Conservation (phyloP, 2,888 invertebrate genomes). For the Sesia bembeciformis region DNA sequence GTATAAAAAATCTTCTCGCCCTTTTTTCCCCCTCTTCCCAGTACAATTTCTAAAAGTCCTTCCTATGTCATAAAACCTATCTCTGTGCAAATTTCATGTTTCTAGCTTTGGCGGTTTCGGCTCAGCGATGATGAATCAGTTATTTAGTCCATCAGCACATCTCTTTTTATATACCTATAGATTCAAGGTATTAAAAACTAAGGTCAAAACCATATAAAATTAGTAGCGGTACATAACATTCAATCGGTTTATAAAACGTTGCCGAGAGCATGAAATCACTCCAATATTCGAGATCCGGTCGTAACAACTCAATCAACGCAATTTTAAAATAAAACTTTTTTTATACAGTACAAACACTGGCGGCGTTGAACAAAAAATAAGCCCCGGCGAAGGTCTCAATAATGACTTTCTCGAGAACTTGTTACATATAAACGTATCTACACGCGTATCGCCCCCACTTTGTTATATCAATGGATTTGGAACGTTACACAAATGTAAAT, state of each 20-base stretch:
- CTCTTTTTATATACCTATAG: too few relatives aligned
- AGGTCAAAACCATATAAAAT: neutral
- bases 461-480: too few relatives aligned
- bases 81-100: too few relatives aligned
- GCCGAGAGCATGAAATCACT: constrained; percentile 22
- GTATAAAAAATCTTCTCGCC: too few relatives aligned
- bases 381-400: constrained; percentile 44
- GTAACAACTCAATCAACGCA: constrained; percentile 69
- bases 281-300: constrained; percentile 27
- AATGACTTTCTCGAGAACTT: constrained; percentile 59
- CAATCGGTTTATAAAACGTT: constrained; percentile 30
- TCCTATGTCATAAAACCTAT: too few relatives aligned
- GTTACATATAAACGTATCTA: constrained; percentile 19
- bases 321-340: constrained; percentile 61
- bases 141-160: too few relatives aligned
- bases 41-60: too few relatives aligned
- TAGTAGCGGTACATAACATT: constrained; percentile 9
- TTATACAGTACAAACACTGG: constrained; percentile 38
- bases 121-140: too few relatives aligned
- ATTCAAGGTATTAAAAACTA: neutral
- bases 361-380: constrained; percentile 44
- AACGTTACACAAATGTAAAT: too few relatives aligned
- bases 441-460: neutral
- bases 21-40: too few relatives aligned
- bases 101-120: too few relatives aligned